Evolutionary conservation across 2,113 vertebrate genomes (phyloP).

Genomic region (Pollimyrus isidori): DNA sequence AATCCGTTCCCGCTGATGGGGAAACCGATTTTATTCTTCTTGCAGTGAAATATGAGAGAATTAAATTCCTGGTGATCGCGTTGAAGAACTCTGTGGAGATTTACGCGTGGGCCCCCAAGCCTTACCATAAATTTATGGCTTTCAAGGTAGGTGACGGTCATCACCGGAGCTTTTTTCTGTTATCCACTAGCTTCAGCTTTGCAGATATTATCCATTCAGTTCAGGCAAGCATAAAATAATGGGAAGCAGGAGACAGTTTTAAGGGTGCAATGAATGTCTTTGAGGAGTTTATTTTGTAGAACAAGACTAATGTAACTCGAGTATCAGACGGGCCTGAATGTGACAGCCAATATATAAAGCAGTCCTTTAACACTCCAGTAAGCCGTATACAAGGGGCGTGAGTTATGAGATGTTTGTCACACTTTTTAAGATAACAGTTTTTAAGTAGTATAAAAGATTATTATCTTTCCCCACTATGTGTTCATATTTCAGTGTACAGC

Average conservation of each 20-base stretch:
- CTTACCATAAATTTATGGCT: slow-evolving; percentile 99
- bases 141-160: slow-evolving; percentile 76
- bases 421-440: background rate
- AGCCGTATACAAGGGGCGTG: background rate
- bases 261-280: background rate
- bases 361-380: background rate
- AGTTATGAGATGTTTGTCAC: background rate
- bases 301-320: background rate
- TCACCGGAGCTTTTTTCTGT: background rate
- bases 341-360: background rate
- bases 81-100: slow-evolving; percentile 95
- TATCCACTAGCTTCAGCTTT: background rate
- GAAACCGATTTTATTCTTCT: slow-evolving; percentile 30
- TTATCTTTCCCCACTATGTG: background rate
- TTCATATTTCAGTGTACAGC: background rate
- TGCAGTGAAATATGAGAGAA: slow-evolving; percentile 95
- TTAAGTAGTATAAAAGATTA: background rate
- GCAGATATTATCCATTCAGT: background rate
- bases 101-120: slow-evolving; percentile 97
- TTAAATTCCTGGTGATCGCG: slow-evolving; percentile 97
- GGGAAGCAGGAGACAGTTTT: background rate
- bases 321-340: no score
- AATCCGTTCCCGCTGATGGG: background rate
- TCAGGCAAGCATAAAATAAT: background rate
- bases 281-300: background rate